Percentiles rank a stretch among this genome's conserved stretches.
Evolutionary conservation across 2,888 invertebrate species (phyloP).

Genomic region (Stenotaenia linearis): DNA sequence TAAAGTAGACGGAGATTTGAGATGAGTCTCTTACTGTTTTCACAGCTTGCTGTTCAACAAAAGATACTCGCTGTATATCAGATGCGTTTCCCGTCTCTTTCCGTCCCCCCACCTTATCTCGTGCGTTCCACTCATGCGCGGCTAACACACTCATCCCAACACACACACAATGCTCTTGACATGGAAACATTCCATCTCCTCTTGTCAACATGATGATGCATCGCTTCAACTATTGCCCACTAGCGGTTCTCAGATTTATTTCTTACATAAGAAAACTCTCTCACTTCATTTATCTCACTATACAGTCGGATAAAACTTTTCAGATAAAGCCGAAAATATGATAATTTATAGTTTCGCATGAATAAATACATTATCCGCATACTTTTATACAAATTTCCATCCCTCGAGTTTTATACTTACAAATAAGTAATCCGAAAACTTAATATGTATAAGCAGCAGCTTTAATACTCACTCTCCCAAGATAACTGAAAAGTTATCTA

Average conservation of each 20-base stretch:
- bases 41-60: conserved; percentile 15
- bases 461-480: too few relatives aligned
- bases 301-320: not conserved
- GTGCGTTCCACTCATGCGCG: conserved; percentile 4
- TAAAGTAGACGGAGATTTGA: conserved; percentile 1
- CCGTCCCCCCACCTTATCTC: conserved; percentile 21
- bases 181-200: conserved; percentile 26
- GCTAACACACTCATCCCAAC: conserved; percentile 23
- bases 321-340: not conserved
- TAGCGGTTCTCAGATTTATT: conserved; percentile 21
- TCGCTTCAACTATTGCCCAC: conserved; percentile 24
- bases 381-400: not conserved
- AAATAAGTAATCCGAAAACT: not conserved
- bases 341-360: not conserved
- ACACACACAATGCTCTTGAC: conserved; percentile 26
- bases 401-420: not conserved
- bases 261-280: conserved; percentile 20
- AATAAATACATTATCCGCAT: not conserved
- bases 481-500: too few relatives aligned
- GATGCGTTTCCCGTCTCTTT: conserved; percentile 23
- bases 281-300: conserved; percentile 4
- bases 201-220: conserved; percentile 26
- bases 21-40: conserved; percentile 17
- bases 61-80: conserved; percentile 10
- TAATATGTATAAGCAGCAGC: not conserved